These are phyloP conservation scores for Drosophila setifemur DNA, from an alignment of 1,140 invertebrate species.

Conservation along the genomic window DNA sequence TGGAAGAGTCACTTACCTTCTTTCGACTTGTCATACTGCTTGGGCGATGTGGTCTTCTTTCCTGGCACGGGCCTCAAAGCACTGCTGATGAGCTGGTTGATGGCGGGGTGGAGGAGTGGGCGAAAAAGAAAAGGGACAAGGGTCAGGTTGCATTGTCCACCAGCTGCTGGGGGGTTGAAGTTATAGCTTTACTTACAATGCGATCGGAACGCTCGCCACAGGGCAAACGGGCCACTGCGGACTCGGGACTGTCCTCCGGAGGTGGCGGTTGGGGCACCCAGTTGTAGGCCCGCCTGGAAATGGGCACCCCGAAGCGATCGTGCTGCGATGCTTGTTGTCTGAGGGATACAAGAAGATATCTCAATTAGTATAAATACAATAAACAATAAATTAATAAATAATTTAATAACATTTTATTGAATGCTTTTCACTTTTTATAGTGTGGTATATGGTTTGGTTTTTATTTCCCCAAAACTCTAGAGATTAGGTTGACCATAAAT, in stretches of 20 bases:
- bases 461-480: too few species aligned
- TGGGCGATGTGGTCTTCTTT: constrained; percentile 86
- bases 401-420: too few species aligned
- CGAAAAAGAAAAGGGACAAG: constrained; percentile 24
- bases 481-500: background rate
- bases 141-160: background rate
- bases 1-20: constrained; percentile 67
- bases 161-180: background rate
- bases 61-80: constrained; percentile 84
- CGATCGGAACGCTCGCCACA: constrained; percentile 91
- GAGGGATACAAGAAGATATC: background rate
- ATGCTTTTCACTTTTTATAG: background rate
- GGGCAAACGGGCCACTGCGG: constrained; percentile 89
- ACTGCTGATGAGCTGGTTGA: constrained; percentile 84
- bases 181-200: constrained; percentile 87
- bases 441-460: too few species aligned
- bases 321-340: constrained; percentile 93
- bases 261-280: constrained; percentile 95
- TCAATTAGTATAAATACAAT: background rate
- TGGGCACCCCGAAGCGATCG: constrained; percentile 93
- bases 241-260: constrained; percentile 92
- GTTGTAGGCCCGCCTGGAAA: constrained; percentile 91
- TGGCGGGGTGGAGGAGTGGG: too few species aligned
- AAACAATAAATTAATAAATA: background rate
- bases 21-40: constrained; percentile 82